These are phyloP conservation scores for Lophura nycthemera DNA, from an alignment of 2,113 vertebrate species.

Conservation along the genomic window DNA sequence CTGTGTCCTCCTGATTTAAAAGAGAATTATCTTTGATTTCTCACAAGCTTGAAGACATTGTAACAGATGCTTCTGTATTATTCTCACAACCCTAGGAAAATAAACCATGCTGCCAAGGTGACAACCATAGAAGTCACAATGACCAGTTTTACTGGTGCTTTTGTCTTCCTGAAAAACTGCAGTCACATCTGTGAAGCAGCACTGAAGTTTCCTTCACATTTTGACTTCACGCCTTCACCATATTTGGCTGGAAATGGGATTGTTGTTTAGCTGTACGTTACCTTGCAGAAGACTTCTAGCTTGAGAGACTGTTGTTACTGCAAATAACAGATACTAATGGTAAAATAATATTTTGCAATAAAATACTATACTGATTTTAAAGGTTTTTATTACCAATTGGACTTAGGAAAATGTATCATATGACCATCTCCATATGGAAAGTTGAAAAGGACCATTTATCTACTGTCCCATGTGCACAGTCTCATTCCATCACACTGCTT, in stretches of 20 bases:
- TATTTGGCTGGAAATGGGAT: neutral
- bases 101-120: rapidly evolving
- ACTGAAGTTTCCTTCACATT: neutral
- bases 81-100: neutral
- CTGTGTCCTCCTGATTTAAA: neutral
- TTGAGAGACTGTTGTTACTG: neutral
- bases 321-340: neutral
- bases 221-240: neutral
- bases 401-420: neutral
- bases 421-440: neutral
- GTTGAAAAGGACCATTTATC: neutral
- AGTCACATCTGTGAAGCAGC: neutral
- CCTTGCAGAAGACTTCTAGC: neutral
- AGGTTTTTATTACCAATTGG: neutral
- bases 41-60: neutral
- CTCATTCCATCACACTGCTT: neutral
- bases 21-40: neutral
- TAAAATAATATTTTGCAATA: neutral
- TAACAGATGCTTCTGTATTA: neutral
- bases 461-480: rapidly evolving
- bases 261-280: neutral
- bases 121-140: neutral
- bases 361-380: neutral
- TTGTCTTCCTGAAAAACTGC: neutral
- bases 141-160: neutral